Conservation (phyloP, 2,113 vertebrate species). For the Actenoides hombroni region DNA sequence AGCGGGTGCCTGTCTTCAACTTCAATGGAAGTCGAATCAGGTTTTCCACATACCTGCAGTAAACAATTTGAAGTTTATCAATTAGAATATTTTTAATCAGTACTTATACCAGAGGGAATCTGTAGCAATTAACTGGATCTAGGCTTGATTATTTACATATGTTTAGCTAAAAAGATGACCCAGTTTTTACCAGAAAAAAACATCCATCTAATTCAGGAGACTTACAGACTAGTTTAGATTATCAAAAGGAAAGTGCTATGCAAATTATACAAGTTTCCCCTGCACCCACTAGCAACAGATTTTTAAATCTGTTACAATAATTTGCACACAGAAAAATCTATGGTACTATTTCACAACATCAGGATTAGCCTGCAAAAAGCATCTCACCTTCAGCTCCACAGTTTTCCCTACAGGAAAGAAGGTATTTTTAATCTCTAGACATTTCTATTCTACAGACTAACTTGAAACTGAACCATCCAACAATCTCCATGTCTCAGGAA, state of each 20-base stretch:
- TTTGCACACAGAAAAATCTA: neutral
- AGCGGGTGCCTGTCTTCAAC: neutral
- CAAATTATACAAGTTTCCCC: neutral
- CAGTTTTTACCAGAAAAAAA: constrained; percentile 26
- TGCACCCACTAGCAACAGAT: neutral
- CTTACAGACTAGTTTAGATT: neutral
- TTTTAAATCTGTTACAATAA: neutral
- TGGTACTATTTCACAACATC: neutral
- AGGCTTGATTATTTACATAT: constrained; percentile 37
- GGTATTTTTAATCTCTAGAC: neutral
- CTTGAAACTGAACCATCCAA: neutral
- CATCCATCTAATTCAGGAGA: neutral
- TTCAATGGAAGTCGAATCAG: constrained; percentile 9
- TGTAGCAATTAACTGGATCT: constrained; percentile 20
- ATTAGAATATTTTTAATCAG: constrained; percentile 18
- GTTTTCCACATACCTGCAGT: constrained; percentile 22
- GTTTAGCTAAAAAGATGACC: constrained; percentile 8
- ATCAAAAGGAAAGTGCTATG: constrained; percentile 3
- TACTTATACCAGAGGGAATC: constrained; percentile 23
- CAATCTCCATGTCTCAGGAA: neutral
- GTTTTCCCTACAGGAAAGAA: neutral
- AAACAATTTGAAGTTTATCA: constrained; percentile 48
- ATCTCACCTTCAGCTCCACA: neutral
- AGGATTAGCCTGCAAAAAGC: neutral
- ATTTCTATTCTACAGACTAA: neutral